These are phyloP conservation scores for Bellardia bayeri DNA, from an alignment of 2,888 invertebrate genomes.

Conservation along the genomic window DNA sequence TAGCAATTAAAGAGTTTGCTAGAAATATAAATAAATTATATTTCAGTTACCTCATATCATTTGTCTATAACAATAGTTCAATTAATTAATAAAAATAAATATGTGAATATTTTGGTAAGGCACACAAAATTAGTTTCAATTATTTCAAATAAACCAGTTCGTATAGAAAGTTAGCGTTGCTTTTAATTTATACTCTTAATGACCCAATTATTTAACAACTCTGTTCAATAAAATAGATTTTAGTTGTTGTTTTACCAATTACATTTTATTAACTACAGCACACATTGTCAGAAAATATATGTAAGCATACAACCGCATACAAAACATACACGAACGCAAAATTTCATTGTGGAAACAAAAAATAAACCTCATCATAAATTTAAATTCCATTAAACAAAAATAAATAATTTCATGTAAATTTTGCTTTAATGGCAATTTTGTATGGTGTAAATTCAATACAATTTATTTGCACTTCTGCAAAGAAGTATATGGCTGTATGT, in stretches of 20 bases:
- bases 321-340: not conserved
- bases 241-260: not conserved
- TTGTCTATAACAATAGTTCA: too few relatives aligned
- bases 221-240: not conserved
- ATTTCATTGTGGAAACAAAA: not conserved
- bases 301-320: not conserved
- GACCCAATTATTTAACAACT: conserved; percentile 7
- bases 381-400: conserved; percentile 45
- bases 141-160: too few relatives aligned
- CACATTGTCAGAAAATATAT: not conserved
- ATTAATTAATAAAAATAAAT: too few relatives aligned
- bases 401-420: conserved; percentile 42
- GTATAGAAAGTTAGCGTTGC: too few relatives aligned
- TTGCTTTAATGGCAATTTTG: conserved; percentile 28
- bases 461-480: not conserved
- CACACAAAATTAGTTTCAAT: too few relatives aligned
- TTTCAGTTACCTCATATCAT: too few relatives aligned
- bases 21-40: too few relatives aligned
- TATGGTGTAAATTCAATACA: conserved; percentile 29
- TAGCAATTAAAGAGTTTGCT: too few relatives aligned
- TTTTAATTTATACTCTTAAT: not conserved
- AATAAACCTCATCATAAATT: conserved; percentile 52
- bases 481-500: too few relatives aligned
- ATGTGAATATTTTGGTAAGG: too few relatives aligned
- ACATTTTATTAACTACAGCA: conserved; percentile 6